Evolutionary conservation across 2,888 invertebrate species (phyloP), one percentile per base, ranked within the genome.

Genomic region (Ophion ellenae): DNA sequence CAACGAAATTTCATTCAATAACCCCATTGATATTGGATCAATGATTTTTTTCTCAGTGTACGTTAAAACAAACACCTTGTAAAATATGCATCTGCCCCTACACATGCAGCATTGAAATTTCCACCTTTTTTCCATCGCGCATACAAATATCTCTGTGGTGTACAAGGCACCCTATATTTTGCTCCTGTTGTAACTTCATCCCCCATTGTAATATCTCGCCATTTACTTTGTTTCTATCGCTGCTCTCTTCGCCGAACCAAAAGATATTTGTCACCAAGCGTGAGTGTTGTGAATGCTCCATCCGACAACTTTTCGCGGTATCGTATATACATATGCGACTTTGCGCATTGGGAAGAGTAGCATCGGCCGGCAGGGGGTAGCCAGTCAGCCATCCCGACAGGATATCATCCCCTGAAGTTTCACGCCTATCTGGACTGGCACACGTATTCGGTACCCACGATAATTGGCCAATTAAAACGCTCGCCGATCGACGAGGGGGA

Each of bases 391-490:
- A 91, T 88, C 90, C 90, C 91, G 91, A 93, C 91, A 80, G 88
- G 80, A 86, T 81, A 86, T 83, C 91, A 92, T 92, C 88, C 86
- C 91, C 91, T 91, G 91, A 92, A 92, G 91, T 92, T 92, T 93
- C 93, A 93, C 92, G 93, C 93, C 92, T 92, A 92, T 93, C 92
- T 93, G 92, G 91, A 91, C 90, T 90, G 90, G 90, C 92, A 90
- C 92, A 91, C 90, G 92, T 92, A 93, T 92, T 91, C 91, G 87
- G 92, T 91, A 90, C 90, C 83, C 92, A 93, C 92, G 92, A 94
- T 94, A 94, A 94, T 94, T 94, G 94, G 93, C 93, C 94, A 94
- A 94, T 94, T 94, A 94, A 94, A 94, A 93, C 92, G 89, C 87
- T 87, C 89, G 89, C 89, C 89, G 74, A 67, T 69, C 77, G 82